phyloP scores from a whole-genome alignment of 2,888 invertebrate species.

The Phlogophora meticulosa region DNA sequence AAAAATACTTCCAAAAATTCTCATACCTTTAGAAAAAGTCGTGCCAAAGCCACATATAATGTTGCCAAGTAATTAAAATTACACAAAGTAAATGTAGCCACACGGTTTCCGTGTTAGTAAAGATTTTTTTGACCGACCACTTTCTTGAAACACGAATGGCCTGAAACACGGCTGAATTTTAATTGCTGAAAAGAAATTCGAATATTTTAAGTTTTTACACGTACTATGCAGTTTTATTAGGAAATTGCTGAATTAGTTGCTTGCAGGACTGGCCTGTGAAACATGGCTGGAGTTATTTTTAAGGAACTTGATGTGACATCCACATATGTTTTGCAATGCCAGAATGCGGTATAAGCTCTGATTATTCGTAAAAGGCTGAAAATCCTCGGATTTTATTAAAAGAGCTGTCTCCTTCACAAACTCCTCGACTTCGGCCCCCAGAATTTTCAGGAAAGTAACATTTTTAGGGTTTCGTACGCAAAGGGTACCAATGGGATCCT shows the following conservation, averaged over 20 bases:
- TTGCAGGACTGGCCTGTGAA: neutral
- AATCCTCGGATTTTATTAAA: too few species aligned
- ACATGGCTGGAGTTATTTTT: neutral
- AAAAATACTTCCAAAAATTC: constrained; percentile 1
- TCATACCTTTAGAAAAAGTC: constrained; percentile 2
- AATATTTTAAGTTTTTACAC: constrained; percentile 53
- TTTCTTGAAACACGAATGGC: constrained; percentile 58
- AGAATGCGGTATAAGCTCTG: too few species aligned
- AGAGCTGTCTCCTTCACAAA: too few species aligned
- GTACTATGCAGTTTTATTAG: constrained; percentile 24
- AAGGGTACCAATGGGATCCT: too few species aligned
- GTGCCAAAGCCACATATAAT: constrained; percentile 41
- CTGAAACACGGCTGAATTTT: constrained; percentile 56
- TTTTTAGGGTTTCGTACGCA: too few species aligned
- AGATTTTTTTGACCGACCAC: constrained; percentile 45
- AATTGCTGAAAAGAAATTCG: constrained; percentile 57
- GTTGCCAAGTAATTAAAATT: constrained; percentile 57
- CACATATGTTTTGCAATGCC: neutral
- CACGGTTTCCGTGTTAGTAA: constrained; percentile 56
- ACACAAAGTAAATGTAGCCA: constrained; percentile 49
- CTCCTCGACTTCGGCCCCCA: too few species aligned
- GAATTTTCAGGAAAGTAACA: too few species aligned
- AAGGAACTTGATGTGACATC: neutral
- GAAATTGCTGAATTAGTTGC: constrained; percentile 51
- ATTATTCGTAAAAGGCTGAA: too few species aligned